These are phyloP conservation scores for Aspiorhynchus laticeps DNA, from an alignment of 2,113 vertebrate species.

Conservation along the genomic window DNA sequence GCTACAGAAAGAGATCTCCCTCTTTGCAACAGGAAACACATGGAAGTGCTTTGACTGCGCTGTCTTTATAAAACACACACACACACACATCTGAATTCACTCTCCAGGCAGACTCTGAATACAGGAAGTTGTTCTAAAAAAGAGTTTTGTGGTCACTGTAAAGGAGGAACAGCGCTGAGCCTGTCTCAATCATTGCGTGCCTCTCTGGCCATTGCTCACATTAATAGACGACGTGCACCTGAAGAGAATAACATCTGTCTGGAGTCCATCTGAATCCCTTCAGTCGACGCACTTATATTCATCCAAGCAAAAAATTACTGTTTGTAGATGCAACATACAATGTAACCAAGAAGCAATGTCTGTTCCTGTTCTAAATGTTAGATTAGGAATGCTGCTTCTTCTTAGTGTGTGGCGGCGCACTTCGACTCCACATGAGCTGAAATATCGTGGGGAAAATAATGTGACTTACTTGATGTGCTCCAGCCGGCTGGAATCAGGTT, in stretches of 20 bases:
- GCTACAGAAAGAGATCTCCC: slow-evolving; percentile 25
- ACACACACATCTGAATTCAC: slow-evolving; percentile 43
- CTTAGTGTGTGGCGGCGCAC: slow-evolving; percentile 1
- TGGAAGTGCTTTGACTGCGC: slow-evolving; percentile 58
- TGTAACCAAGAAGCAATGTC: background rate
- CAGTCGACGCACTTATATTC: slow-evolving; percentile 46
- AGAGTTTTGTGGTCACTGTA: slow-evolving; percentile 63
- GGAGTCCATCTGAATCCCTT: slow-evolving; percentile 49
- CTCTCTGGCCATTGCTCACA: slow-evolving; percentile 39
- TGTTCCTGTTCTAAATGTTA: background rate
- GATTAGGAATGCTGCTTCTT: background rate
- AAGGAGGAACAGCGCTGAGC: slow-evolving; percentile 55
- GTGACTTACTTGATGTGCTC: slow-evolving; percentile 99
- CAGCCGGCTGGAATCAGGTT: slow-evolving; percentile 99
- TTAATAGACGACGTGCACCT: slow-evolving; percentile 31
- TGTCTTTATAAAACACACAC: slow-evolving; percentile 38
- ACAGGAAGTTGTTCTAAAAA: slow-evolving; percentile 58
- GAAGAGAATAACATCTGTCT: slow-evolving; percentile 49
- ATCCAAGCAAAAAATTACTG: slow-evolving; percentile 39
- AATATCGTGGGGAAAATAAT: slow-evolving; percentile 35
- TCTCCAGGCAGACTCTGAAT: slow-evolving; percentile 52
- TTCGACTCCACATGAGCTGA: background rate
- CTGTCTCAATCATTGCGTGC: slow-evolving; percentile 54
- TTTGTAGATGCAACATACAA: background rate
- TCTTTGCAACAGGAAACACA: slow-evolving; percentile 60